Conservation (phyloP, 2,113 vertebrate species). For the Sinosuthora webbiana region DNA sequence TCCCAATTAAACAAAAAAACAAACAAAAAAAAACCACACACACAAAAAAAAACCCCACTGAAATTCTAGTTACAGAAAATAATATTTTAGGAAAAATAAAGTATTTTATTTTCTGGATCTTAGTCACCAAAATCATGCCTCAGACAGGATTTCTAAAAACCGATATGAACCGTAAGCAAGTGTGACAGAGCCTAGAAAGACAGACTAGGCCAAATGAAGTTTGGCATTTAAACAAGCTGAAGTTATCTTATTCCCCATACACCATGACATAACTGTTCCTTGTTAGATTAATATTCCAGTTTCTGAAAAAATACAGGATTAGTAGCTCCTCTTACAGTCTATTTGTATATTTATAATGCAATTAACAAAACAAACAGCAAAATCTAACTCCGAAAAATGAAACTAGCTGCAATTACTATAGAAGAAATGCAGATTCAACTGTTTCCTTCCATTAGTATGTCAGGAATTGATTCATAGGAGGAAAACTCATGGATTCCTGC, state of each 20-base stretch:
- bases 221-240: not conserved
- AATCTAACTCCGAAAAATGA: not conserved
- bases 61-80: not conserved
- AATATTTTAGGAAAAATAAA: not conserved
- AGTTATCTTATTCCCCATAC: not conserved
- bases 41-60: not conserved
- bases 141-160: not conserved
- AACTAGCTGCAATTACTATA: not conserved
- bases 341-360: not conserved
- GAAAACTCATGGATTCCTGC: not conserved
- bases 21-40: not conserved
- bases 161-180: not conserved
- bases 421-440: not conserved
- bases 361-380: not conserved
- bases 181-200: not conserved
- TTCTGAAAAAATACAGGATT: not conserved
- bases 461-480: not conserved
- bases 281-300: not conserved
- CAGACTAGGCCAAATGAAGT: not conserved
- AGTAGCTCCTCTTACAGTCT: not conserved
- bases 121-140: not conserved
- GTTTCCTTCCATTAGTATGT: not conserved
- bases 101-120: not conserved
- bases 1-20: not conserved
- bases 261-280: not conserved